Percentiles rank a stretch among this genome's conserved stretches.
phyloP scores from a whole-genome alignment of 2,888 invertebrate genomes.

The Callyntrura sp. region DNA sequence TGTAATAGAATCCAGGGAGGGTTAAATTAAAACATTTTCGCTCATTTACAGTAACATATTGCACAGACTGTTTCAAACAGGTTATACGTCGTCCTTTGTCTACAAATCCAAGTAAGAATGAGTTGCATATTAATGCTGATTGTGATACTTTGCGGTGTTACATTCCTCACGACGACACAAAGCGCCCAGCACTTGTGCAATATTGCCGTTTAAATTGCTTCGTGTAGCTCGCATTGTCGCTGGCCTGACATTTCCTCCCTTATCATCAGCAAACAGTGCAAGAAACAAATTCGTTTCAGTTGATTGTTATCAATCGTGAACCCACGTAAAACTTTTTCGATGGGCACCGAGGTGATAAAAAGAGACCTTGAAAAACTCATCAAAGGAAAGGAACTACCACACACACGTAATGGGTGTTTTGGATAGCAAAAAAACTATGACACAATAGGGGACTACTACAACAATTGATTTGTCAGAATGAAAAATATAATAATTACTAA shows the following conservation, averaged over 20 bases:
- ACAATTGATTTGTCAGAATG: conserved; percentile 42
- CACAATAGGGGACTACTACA: conserved; percentile 10
- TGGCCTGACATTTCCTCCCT: background rate
- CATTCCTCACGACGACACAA: no score
- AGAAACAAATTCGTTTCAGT: conserved; percentile 1
- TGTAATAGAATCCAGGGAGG: no score
- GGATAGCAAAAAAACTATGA: background rate
- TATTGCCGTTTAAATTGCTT: background rate
- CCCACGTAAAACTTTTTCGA: conserved; percentile 36
- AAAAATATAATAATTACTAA: conserved; percentile 11
- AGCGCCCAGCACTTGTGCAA: no score
- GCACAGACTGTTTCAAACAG: no score
- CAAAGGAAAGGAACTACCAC: conserved; percentile 44
- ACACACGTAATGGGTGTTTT: conserved; percentile 10
- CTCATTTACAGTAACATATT: no score
- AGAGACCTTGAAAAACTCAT: conserved; percentile 55
- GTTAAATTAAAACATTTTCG: no score
- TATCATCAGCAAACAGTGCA: background rate
- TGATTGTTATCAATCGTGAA: background rate
- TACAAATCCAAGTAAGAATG: no score
- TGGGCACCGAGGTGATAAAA: conserved; percentile 11
- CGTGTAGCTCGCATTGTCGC: background rate
- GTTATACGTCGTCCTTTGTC: no score
- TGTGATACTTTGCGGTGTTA: no score
- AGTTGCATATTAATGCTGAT: no score